Evolutionary conservation across 2,888 invertebrate species (phyloP), one percentile per base, ranked within the genome.

Genomic region (Gonocerus acuteangulatus): DNA sequence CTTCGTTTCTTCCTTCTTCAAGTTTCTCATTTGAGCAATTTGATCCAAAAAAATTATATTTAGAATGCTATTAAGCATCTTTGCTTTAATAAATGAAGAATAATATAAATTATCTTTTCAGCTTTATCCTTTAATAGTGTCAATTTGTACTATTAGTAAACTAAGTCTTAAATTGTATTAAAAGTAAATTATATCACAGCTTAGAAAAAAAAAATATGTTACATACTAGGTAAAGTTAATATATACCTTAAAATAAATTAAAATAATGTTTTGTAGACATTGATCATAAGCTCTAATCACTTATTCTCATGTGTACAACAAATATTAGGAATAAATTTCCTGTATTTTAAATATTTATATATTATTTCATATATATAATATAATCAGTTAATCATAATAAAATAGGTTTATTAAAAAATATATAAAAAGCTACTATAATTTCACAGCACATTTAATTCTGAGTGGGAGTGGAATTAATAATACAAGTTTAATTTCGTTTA

Each of bases 381-480:
- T 42, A 54, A 22, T 19, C 32, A 54, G 9, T 21, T 16, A 3
- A 54, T 42, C 9, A 42, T 42, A 21, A 54, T 36, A 42, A 42
- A 23, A 16, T 23, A 42, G 13, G 21, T 54, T 39, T 54, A 47
- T 49, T 27, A 49, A 45, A 42, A 13, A 21, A 15, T 44, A 42
- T 57, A 32, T n/a, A 57, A 56, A 56, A 57, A 23, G 57, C 57
- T 57, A 45, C 34, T 45, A 47, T 23, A 18, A 16, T 47, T 56
- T 44, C 23, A 56, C 18, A 56, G 44, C 27, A 56, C 44, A 36
- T 54, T 51, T 15, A 39, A 45, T 45, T 57, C 23, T 15, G 27
- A 32, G 19, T 2, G 15, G 15, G 19, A 11, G 11, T 13, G 32
- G 16, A 32, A 47, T n/a, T 32, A 34, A 2, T 19, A 3, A n/a